These are phyloP conservation scores for Chelon auratus DNA, from an alignment of 2,797 vertebrate genomes.

Conservation along the genomic window DNA sequence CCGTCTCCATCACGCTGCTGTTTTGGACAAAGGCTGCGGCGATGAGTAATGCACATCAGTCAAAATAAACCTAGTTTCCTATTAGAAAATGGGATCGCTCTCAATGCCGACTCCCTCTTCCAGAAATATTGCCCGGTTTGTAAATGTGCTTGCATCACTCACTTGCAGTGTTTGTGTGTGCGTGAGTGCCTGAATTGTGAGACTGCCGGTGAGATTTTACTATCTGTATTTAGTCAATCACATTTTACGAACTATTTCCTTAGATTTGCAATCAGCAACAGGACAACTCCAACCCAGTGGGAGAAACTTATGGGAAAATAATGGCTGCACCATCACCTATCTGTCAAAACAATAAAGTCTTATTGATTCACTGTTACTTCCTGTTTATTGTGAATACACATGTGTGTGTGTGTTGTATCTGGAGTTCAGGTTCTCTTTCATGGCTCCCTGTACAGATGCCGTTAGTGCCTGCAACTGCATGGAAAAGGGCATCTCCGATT, in stretches of 20 bases:
- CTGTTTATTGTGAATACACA: slow-evolving; percentile 26
- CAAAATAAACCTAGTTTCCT: slow-evolving; percentile 67
- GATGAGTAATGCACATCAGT: slow-evolving; percentile 52
- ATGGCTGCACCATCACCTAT: slow-evolving; percentile 22
- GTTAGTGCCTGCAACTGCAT: slow-evolving; percentile 70
- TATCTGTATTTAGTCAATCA: slow-evolving; percentile 36
- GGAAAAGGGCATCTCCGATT: slow-evolving; percentile 76
- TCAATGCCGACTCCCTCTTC: slow-evolving; percentile 43
- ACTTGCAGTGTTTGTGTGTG: slow-evolving; percentile 35
- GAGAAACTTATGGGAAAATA: slow-evolving; percentile 18
- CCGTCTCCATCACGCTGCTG: slow-evolving; percentile 28
- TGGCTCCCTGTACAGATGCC: slow-evolving; percentile 60
- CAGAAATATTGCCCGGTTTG: slow-evolving; percentile 40
- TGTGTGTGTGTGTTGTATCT: slow-evolving; percentile 40
- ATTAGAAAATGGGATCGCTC: slow-evolving; percentile 63
- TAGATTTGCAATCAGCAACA: slow-evolving; percentile 10
- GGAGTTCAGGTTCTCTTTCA: slow-evolving; percentile 52
- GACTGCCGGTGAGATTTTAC: slow-evolving; percentile 22
- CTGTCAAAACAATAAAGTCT: slow-evolving; percentile 43
- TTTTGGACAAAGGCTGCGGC: slow-evolving; percentile 11
- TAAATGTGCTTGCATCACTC: slow-evolving; percentile 53
- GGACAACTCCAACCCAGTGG: slow-evolving; percentile 19
- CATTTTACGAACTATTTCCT: slow-evolving; percentile 3
- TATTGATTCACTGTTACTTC: slow-evolving; percentile 18
- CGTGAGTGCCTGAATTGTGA: slow-evolving; percentile 22